Evolutionary conservation across 1,140 invertebrate genomes (phyloP).

Genomic region (Trialeurodes vaporariorum): DNA sequence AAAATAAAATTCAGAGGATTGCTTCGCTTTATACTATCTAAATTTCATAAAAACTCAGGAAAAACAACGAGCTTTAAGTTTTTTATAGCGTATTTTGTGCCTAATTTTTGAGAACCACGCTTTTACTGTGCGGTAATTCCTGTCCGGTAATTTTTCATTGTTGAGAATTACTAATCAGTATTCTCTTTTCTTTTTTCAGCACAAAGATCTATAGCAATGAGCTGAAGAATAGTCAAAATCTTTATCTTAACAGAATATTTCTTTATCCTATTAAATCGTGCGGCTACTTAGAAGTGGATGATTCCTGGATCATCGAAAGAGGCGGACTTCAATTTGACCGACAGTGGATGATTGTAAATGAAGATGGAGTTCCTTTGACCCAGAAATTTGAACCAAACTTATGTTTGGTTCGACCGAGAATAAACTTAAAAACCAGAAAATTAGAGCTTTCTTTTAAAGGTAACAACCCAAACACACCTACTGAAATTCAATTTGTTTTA

Average conservation of each 20-base stretch:
- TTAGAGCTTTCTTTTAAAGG: not conserved
- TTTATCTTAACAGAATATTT: constrained; percentile 44
- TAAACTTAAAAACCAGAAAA: constrained; percentile 43
- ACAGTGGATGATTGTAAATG: constrained; percentile 81
- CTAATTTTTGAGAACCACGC: too few relatives aligned
- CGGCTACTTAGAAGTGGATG: constrained; percentile 52
- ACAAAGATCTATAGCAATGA: not conserved
- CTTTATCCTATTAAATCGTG: constrained; percentile 94
- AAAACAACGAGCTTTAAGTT: too few relatives aligned
- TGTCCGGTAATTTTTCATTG: too few relatives aligned
- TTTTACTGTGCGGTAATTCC: too few relatives aligned
- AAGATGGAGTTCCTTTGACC: constrained; percentile 64
- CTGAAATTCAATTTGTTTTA: too few relatives aligned
- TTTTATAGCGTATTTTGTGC: too few relatives aligned
- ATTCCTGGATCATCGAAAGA: constrained; percentile 25
- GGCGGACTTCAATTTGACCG: constrained; percentile 79
- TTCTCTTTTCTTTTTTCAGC: not conserved
- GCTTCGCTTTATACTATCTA: too few relatives aligned
- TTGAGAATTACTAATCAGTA: too few relatives aligned
- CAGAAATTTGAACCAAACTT: constrained; percentile 74
- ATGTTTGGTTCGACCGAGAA: constrained; percentile 64
- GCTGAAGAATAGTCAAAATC: not conserved
- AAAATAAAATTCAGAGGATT: too few relatives aligned
- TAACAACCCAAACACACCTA: too few relatives aligned
- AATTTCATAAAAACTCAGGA: too few relatives aligned